These are phyloP conservation scores for Coleophora deauratella DNA, from an alignment of 2,888 invertebrate species.

Conservation along the genomic window DNA sequence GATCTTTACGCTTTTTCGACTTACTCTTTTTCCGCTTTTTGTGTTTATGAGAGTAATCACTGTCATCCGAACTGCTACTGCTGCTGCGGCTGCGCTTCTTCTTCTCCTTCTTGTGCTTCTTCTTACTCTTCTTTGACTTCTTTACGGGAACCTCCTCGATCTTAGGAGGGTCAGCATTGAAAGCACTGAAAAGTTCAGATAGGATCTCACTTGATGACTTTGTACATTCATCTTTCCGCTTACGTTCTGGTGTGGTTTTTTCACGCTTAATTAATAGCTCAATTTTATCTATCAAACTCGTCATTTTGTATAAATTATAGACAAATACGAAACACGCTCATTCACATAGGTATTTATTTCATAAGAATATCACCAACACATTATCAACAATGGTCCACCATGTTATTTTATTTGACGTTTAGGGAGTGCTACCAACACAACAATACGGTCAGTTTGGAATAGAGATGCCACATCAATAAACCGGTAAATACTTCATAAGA, in stretches of 20 bases:
- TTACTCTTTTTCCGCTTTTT: slow-evolving; percentile 75
- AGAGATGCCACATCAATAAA: too few species aligned
- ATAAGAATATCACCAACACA: too few species aligned
- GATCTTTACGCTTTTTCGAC: slow-evolving; percentile 41
- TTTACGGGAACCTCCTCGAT: slow-evolving; percentile 53
- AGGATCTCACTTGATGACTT: slow-evolving; percentile 87
- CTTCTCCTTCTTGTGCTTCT: slow-evolving; percentile 77
- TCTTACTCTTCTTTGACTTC: slow-evolving; percentile 72
- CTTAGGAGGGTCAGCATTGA: slow-evolving; percentile 81
- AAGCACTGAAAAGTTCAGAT: slow-evolving; percentile 85
- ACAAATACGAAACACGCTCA: too few species aligned
- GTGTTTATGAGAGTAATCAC: slow-evolving; percentile 68
- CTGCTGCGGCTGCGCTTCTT: slow-evolving; percentile 61
- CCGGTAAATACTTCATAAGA: too few species aligned
- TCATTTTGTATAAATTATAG: slow-evolving; percentile 27
- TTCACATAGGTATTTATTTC: too few species aligned
- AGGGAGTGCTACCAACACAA: too few species aligned
- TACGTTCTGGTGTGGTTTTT: slow-evolving; percentile 58
- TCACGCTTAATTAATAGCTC: slow-evolving; percentile 61
- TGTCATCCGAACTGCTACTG: slow-evolving; percentile 46
- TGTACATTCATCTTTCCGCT: slow-evolving; percentile 52
- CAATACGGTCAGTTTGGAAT: too few species aligned
- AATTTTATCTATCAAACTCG: slow-evolving; percentile 60
- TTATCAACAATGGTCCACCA: too few species aligned
- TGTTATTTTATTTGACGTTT: too few species aligned